A percentile compares a stretch with the other conserved stretches of the same genome.
Evolutionary conservation across 2,113 vertebrate genomes (phyloP).

Genomic region (Xiphophorus maculatus): DNA sequence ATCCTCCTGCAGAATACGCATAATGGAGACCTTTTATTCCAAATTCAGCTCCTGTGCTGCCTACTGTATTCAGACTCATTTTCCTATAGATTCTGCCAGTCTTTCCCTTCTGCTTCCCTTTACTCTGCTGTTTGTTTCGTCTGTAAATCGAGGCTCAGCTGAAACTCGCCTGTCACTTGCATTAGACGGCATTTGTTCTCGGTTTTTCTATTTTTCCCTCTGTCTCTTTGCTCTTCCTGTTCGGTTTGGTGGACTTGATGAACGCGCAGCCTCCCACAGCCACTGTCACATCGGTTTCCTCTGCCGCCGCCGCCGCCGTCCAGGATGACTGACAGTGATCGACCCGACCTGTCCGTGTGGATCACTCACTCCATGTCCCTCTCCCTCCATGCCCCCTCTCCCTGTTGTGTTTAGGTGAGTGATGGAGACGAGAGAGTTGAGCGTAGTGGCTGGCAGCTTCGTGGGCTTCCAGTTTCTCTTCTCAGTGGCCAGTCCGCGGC

Average conservation of each 20-base stretch:
- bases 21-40: conserved; percentile 27
- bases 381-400: conserved; percentile 1
- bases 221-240: conserved; percentile 28
- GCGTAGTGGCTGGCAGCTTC: conserved; percentile 81
- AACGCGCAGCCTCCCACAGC: conserved; percentile 13
- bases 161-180: conserved; percentile 45
- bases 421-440: conserved; percentile 84
- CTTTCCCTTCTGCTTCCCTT: background rate
- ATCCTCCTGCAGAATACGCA: conserved; percentile 61
- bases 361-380: conserved; percentile 27
- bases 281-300: conserved; percentile 9
- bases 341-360: conserved; percentile 50
- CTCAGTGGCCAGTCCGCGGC: conserved; percentile 72
- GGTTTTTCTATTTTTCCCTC: conserved; percentile 1
- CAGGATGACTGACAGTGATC: conserved; percentile 54
- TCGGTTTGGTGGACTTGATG: conserved; percentile 14
- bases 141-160: conserved; percentile 29
- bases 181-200: conserved; percentile 38
- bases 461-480: conserved; percentile 81
- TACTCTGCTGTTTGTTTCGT: conserved; percentile 10
- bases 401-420: conserved; percentile 71
- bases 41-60: conserved; percentile 2
- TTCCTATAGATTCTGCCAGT: conserved; percentile 17
- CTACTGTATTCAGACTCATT: conserved; percentile 21
- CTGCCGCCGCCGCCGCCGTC: conserved; percentile 16